These are phyloP conservation scores for Catharus ustulatus DNA, from an alignment of 2,797 vertebrate species.

Conservation along the genomic window DNA sequence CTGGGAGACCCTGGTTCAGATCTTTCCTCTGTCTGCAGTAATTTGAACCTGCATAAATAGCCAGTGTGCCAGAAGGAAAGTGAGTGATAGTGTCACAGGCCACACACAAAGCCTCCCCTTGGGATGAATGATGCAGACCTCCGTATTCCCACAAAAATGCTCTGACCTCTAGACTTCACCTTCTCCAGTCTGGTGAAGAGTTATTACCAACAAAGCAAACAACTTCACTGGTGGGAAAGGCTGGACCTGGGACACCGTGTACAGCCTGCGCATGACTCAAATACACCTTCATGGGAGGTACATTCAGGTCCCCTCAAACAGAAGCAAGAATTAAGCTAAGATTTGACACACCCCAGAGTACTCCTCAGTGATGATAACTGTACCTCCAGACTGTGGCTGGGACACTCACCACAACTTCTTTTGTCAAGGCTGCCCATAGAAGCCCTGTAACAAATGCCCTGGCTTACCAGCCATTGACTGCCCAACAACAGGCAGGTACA, in stretches of 20 bases:
- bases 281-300: neutral
- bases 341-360: neutral
- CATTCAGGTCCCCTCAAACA: neutral
- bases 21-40: conserved; percentile 38
- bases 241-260: neutral
- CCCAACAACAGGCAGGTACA: neutral
- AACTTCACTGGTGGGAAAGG: conserved; percentile 17
- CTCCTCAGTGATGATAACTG: neutral
- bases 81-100: conserved; percentile 57
- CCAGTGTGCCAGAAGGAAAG: conserved; percentile 42
- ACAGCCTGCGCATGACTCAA: neutral
- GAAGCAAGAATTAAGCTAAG: neutral
- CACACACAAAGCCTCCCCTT: conserved; percentile 51
- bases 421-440: neutral
- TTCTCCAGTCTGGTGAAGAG: conserved; percentile 28
- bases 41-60: conserved; percentile 64
- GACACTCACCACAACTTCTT: neutral
- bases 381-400: neutral
- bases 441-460: neutral
- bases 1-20: neutral
- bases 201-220: conserved; percentile 32
- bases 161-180: conserved; percentile 50
- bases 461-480: neutral
- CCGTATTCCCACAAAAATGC: conserved; percentile 9
- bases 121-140: conserved; percentile 29